Percentiles rank a stretch among this genome's conserved stretches.
These are phyloP conservation scores for Catostylus mosaicus DNA, from an alignment of 30 jellyfish, hydroid and myxozoan genomes.

Conservation along the genomic window DNA sequence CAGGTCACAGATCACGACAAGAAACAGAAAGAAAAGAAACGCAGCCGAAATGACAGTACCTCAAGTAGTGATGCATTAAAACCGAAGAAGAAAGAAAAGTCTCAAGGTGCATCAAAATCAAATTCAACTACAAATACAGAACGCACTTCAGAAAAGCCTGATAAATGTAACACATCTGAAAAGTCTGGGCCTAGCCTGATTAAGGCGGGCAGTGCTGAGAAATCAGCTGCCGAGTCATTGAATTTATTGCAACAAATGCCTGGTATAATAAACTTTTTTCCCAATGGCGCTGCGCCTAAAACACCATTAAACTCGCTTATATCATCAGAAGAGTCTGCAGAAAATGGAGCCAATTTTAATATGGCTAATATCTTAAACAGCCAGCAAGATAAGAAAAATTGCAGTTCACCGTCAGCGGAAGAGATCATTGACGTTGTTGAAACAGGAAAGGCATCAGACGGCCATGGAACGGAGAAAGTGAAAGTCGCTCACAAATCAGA, in stretches of 20 bases:
- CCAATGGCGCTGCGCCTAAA: constrained; percentile 49
- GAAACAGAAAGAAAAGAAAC: constrained; percentile 50
- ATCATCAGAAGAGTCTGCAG: not conserved
- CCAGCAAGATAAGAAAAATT: not conserved
- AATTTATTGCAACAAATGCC: constrained; percentile 65
- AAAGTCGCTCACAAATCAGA: constrained; percentile 13
- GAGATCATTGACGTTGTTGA: constrained; percentile 36
- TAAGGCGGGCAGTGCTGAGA: constrained; percentile 42
- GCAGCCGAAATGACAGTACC: constrained; percentile 30
- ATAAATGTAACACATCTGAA: not conserved
- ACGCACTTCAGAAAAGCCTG: not conserved
- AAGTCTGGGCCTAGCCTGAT: not conserved
- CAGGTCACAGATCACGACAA: constrained; percentile 29
- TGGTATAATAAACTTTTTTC: constrained; percentile 22
- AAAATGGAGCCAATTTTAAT: not conserved
- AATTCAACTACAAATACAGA: not conserved
- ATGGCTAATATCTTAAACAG: constrained; percentile 41
- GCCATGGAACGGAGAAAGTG: constrained; percentile 1
- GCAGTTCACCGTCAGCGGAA: not conserved
- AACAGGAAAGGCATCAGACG: not conserved
- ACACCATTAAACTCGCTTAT: constrained; percentile 58
- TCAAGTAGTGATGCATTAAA: constrained; percentile 43
- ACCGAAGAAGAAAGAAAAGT: constrained; percentile 37
- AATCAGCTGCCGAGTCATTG: constrained; percentile 68
- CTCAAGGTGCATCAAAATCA: not conserved